Conservation (phyloP, 2,797 vertebrate species). For the Eulemur rubriventer region DNA sequence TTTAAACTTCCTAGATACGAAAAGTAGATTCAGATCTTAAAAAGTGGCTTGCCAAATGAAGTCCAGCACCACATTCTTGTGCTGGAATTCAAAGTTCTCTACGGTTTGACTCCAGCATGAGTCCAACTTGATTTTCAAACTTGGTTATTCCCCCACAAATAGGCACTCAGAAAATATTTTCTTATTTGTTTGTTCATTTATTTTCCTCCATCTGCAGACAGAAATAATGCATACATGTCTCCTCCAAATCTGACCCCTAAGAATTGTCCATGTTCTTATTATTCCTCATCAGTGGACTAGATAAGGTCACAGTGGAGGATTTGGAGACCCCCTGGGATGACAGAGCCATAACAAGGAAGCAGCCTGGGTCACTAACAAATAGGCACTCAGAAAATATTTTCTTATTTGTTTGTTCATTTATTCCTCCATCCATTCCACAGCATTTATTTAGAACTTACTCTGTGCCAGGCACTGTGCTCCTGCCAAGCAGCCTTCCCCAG, state of each 20-base stretch:
- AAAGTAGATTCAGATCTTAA: conserved; percentile 6
- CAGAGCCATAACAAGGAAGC: too few relatives aligned
- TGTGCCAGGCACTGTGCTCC: background rate
- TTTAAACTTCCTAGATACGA: background rate
- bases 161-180: background rate
- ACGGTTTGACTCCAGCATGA: background rate
- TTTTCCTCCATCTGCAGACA: background rate
- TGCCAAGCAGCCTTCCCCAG: background rate
- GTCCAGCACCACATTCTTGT: background rate
- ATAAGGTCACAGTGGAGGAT: too few relatives aligned
- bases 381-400: background rate
- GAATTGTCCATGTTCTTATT: too few relatives aligned
- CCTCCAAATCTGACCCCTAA: too few relatives aligned
- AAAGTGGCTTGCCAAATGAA: background rate
- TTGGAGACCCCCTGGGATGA: too few relatives aligned
- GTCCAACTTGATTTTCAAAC: background rate
- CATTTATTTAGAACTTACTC: background rate
- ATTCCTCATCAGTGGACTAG: too few relatives aligned
- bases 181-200: background rate
- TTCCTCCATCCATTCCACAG: background rate
- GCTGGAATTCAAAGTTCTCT: conserved; percentile 6
- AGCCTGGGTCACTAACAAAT: background rate
- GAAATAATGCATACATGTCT: too few relatives aligned
- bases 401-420: background rate
- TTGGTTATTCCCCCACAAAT: background rate